These are phyloP conservation scores for Melanotaenia duboulayi DNA, from an alignment of 2,113 vertebrate species.

Conservation along the genomic window DNA sequence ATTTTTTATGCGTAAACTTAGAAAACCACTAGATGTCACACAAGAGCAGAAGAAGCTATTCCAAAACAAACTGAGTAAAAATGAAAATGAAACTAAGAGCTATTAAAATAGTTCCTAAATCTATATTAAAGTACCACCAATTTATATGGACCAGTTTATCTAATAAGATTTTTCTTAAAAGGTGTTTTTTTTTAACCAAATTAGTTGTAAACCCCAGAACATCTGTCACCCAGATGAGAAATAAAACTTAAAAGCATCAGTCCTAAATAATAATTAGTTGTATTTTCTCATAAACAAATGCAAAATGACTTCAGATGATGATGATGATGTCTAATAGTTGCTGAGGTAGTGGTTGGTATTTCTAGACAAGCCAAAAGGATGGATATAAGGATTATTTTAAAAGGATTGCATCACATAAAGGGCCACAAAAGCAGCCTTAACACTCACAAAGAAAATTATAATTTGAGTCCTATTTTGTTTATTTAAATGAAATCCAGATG, in stretches of 20 bases:
- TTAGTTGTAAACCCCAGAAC: not conserved
- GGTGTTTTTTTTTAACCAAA: not conserved
- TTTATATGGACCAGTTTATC: not conserved
- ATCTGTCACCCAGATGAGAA: not conserved
- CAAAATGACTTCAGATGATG: too few relatives aligned
- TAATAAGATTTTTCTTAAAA: not conserved
- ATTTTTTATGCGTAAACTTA: too few relatives aligned
- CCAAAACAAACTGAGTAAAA: not conserved
- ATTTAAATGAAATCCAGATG: not conserved
- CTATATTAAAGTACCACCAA: not conserved
- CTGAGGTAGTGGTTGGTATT: too few relatives aligned
- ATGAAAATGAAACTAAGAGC: not conserved
- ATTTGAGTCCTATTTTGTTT: not conserved
- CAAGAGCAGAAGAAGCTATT: not conserved
- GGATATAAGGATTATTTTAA: too few relatives aligned
- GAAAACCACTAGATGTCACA: not conserved
- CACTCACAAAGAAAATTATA: too few relatives aligned
- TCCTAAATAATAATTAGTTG: too few relatives aligned
- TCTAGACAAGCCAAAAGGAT: too few relatives aligned
- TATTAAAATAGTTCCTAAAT: not conserved
- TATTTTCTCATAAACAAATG: too few relatives aligned
- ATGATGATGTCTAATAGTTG: too few relatives aligned
- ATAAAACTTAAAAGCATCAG: too few relatives aligned
- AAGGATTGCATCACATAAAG: too few relatives aligned
- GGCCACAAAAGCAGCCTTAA: too few relatives aligned